Base-by-base conservation (phyloP, 2,113 vertebrate species). In the Arenaria interpres region DNA sequence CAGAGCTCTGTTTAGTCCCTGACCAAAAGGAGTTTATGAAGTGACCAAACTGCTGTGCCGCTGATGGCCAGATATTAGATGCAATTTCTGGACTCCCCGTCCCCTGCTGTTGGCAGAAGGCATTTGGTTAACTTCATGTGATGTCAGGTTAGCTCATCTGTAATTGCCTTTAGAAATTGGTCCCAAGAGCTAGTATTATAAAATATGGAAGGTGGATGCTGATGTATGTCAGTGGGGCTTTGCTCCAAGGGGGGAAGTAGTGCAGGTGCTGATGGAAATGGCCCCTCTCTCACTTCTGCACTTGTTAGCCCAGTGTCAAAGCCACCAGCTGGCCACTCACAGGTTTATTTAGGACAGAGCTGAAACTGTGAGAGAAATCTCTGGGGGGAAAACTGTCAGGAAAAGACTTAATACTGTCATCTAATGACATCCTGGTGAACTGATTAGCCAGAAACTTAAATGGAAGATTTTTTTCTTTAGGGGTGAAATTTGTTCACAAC, bases 271-370 rank as follows among this genome's bases (percentile, higher is more conserved):
- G 60, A 10, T 57, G 41, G 41, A 77, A 56, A 13, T 32, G 54
- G 25, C 18, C 35, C 2, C 13, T 14, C 27, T 63, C 27, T 59
- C 20, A 1, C 25, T 66, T n/a, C 27, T 81, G 73, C 46, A 27
- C 46, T 62, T 35, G 28, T 12, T 48, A 19, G 50, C 85, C 25
- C 46, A 48, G 22, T 20, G 68, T 54, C 64, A 85, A 12, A 87
- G 66, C n/a, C 8, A 33, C 39, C 62, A 64, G 82, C 28, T 76
- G 60, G 22, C 45, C 7, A 2, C 45, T 69, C 0, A 0, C 3
- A 0, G 21, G 48, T 9, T 59, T 63, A 8, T 28, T 9, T 46
- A 41, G 37, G 82, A 37, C 60, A 63, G 32, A 74, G 43, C 20
- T 78, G 37, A 71, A 85, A 63, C 7, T 20, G 23, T 1, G 7